A percentile compares a stretch with the other conserved stretches of the same genome.
Conservation (phyloP, 1,140 invertebrate genomes). For the Drosophila ogumai region DNA sequence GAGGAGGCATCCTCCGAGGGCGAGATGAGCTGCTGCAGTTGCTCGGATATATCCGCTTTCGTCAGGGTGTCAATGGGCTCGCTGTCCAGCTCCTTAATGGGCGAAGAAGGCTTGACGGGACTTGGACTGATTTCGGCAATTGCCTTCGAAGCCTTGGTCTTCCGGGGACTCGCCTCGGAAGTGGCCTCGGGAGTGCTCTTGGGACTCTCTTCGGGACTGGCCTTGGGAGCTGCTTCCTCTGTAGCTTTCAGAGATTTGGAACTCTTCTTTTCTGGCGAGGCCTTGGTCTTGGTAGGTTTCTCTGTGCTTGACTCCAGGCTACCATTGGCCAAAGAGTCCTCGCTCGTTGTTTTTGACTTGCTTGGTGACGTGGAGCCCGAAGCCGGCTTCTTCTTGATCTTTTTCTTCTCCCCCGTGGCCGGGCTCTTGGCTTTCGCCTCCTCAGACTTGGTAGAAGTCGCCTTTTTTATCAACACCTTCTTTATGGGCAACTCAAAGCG, state of each 20-base stretch:
- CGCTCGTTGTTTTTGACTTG: conserved; percentile 23
- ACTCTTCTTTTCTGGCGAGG: neutral
- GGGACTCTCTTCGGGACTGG: conserved; percentile 12
- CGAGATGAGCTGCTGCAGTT: conserved; percentile 53
- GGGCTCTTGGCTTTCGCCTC: conserved; percentile 51
- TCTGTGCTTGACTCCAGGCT: conserved; percentile 9
- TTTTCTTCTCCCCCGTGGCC: conserved; percentile 51
- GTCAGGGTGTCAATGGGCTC: conserved; percentile 44
- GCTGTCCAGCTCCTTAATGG: conserved; percentile 51
- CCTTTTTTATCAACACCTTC: conserved; percentile 41
- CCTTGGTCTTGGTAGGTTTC: conserved; percentile 4
- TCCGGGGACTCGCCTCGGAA: neutral
- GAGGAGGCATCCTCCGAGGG: conserved; percentile 47
- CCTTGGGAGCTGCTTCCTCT: conserved; percentile 19
- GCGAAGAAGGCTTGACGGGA: conserved; percentile 19
- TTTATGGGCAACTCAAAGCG: conserved; percentile 71
- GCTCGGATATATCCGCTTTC: conserved; percentile 54
- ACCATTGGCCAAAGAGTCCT: neutral
- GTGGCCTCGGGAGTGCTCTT: conserved; percentile 5
- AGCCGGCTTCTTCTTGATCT: conserved; percentile 40
- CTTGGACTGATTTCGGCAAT: neutral
- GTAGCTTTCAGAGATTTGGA: too few species aligned
- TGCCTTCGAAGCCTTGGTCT: neutral
- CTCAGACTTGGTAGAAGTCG: conserved; percentile 36
- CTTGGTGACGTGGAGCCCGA: conserved; percentile 32